Base-by-base conservation (phyloP, 2,888 invertebrate species). In the Nephrotoma flavescens region DNA sequence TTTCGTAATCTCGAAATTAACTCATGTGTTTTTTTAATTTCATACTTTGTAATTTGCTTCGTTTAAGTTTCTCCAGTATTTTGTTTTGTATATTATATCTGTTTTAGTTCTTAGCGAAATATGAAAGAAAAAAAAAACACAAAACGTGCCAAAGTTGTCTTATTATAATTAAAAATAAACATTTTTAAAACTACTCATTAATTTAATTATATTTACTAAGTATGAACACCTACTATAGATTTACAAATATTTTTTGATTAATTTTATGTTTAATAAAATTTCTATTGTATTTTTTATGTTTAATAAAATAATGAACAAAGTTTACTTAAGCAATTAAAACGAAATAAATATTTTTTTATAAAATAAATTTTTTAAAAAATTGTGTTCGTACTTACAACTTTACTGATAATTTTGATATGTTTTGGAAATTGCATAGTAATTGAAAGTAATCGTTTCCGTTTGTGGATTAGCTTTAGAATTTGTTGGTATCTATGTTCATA, bases 71-170 rank as follows among this genome's bases (percentile, higher is more conserved):
- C 31, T 31, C 71, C 71, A 71, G 71, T 71, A 71, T 71, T 71
- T 52, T 52, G 52, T 52, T 52, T 11, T 52, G 15, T 52, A 52
- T 47, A 11, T 47, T 11, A 2, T 31, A 31, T 52, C 52, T 7
- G 71, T 71, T 71, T 44, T 71, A 31, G 31, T 19, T 71, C 9
- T 31, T 31, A 71, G 71, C 71, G 71, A 71, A 31, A 71, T 31
- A 31, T 71, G 71, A 71, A 44, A 44, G 31, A 31, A 44, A 71
- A 31, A 71, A 71, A 71, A 52, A 71, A 71, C 71, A 85, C 42
- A 85, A 19, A 42, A 44, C 44, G 85, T 85, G 85, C 85, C 85
- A 85, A 85, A 85, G 85, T 85, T 85, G 85, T 85, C 85, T 85
- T 85, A 44, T 85, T 44, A 44, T 85, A 19, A 44, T 45, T 85